These are phyloP conservation scores for Labia minor DNA, from an alignment of 2,888 invertebrate species.

Conservation along the genomic window DNA sequence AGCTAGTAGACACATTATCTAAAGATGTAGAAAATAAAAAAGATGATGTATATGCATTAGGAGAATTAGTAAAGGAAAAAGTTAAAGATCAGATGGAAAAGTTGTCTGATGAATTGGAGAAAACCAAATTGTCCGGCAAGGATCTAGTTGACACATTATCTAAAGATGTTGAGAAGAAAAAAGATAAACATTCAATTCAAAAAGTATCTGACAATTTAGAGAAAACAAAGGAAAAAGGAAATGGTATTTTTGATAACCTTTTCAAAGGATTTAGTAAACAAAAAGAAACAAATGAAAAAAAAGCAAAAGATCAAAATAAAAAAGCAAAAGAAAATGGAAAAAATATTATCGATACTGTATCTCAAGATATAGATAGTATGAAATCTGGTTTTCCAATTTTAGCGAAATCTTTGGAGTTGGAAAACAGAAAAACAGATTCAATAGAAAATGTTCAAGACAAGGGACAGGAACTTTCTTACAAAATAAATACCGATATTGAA, in stretches of 20 bases:
- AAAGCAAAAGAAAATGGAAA: conserved; percentile 22
- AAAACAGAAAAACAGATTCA: conserved; percentile 13
- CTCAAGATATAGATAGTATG: conserved; percentile 16
- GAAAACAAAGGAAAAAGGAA: conserved; percentile 13
- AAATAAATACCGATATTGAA: not conserved
- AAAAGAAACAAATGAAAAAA: conserved; percentile 14
- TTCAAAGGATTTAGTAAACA: not conserved
- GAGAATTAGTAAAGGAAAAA: too few relatives aligned
- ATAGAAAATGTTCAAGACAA: conserved; percentile 9
- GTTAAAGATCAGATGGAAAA: too few relatives aligned
- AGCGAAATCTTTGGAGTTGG: conserved; percentile 3
- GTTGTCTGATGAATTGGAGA: too few relatives aligned
- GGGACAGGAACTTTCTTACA: not conserved
- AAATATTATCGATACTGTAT: conserved; percentile 16
- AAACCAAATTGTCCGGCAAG: too few relatives aligned
- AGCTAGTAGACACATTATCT: too few relatives aligned
- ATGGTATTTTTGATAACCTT: too few relatives aligned
- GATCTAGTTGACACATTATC: too few relatives aligned
- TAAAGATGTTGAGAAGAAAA: too few relatives aligned
- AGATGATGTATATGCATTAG: too few relatives aligned
- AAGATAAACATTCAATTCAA: not conserved
- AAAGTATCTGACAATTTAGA: conserved; percentile 17
- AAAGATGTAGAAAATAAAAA: too few relatives aligned
- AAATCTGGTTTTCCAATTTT: not conserved
- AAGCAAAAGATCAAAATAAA: not conserved